Base-by-base conservation (phyloP, 2,888 invertebrate genomes). In the Anodontia alba region DNA sequence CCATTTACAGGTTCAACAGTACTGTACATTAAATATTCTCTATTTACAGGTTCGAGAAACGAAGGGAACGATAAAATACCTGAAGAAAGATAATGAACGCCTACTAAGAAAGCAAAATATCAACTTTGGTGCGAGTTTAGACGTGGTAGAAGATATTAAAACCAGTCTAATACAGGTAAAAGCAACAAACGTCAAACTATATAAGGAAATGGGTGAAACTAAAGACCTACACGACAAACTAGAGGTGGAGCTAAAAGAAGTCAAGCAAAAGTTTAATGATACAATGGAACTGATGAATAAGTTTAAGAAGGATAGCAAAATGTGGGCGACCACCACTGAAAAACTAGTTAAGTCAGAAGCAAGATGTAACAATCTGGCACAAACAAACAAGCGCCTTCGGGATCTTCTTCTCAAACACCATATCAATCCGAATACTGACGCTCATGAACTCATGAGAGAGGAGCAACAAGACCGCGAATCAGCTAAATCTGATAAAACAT, bases 71-170 rank as follows among this genome's bases (percentile, higher is more conserved):
- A 81, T 84, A 5, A 72, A 73, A n/a, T 76, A 74, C 33, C 46
- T 81, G 0, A 76, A 70, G 36, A 80, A 72, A 43, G 78, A 84
- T 17, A 78, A 78, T 42, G 78, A 81, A 15, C 69, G 84, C 51
- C 68, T 84, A 8, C 75, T 80, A 46, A 57, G 81, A n/a, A 76
- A 71, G 36, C 84, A 84, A 57, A 76, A 70, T 23, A 70, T 74
- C 1, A 78, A 81, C 5, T 84, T 78, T 69, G 84, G 84, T 23
- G 67, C 80, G 71, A 81, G 81, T 0, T 54, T 84, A 23, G 84
- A 84, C 31, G 67, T 68, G 71, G 42, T 81, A 17, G 76, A 78
- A 26, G 79, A 73, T 23, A 38, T 84, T 23, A 66, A 70, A 43
- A 36, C 26, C 17, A 74, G 67, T 49, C 43, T 76, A 42, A 76